Base-by-base conservation (phyloP, 1,140 invertebrate genomes). In the Charaxes varanes region DNA sequence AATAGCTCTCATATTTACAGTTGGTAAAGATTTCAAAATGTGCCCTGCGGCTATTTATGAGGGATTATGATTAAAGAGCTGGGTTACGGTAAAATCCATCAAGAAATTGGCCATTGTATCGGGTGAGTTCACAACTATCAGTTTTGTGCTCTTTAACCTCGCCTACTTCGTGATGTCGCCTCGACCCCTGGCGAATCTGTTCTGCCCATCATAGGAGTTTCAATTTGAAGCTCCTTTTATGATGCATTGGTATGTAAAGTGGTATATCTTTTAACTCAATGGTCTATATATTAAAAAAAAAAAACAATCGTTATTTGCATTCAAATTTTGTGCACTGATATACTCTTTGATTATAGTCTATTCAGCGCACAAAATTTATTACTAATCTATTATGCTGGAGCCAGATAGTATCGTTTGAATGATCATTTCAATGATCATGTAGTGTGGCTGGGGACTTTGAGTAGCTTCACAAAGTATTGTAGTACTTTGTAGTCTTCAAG, bases 81-180 rank as follows among this genome's bases (percentile, higher is more conserved):
- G 13, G 16, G 14, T 32, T 42, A 46, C 49, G 38, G 49, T 46
- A 41, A 41, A 44, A 53, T 53, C 32, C 54, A 58, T 58, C 50
- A 53, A 46, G 74, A 82, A 78, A 82, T 82, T 82, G 67, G 63
- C 74, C 62, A 78, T 82, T 82, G 72, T 79, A 59, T 63, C 54
- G 46, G 51, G 30, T 57, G 62, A 69, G 66, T 62, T 64, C 70
- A 66, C 76, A 81, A 74, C 64, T 77, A 57, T 60, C 54, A 51
- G 56, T 46, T 52, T 53, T 57, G 66, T 58, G 69, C 77, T 71
- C 69, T 73, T 72, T 78, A 68, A 81, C 77, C 76, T 61, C 45
- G 49, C 44, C 40, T 49, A 52, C 51, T 60, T 81, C 77, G 73
- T 78, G 77, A 78, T 77, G 73, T 78, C 77, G 64, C 67, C 41